phyloP scores from a whole-genome alignment of 2,888 invertebrate species.

The Tridacna crocea region DNA sequence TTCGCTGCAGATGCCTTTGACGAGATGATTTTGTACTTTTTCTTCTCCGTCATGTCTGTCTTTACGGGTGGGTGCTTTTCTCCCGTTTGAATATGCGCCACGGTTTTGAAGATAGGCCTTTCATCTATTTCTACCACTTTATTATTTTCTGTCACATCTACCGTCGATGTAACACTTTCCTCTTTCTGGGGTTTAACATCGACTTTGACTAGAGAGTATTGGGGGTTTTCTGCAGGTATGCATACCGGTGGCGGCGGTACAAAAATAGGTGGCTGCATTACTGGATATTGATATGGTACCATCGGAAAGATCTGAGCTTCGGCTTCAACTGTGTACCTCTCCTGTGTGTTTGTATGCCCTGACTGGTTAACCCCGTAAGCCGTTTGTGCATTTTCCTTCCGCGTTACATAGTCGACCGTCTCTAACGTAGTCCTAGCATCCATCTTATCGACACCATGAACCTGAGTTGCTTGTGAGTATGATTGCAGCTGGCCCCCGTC shows the following conservation, averaged over 20 bases:
- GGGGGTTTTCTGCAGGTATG: slow-evolving; percentile 45
- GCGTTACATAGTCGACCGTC: slow-evolving; percentile 5
- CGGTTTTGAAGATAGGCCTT: slow-evolving; percentile 67
- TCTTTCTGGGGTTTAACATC: slow-evolving; percentile 52
- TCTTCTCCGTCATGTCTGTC: slow-evolving; percentile 46
- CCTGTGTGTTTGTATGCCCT: slow-evolving; percentile 34
- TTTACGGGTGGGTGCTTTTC: slow-evolving; percentile 53
- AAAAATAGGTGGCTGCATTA: slow-evolving; percentile 30
- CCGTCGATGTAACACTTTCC: slow-evolving; percentile 26
- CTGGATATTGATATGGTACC: slow-evolving; percentile 28
- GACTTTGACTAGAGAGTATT: slow-evolving; percentile 64
- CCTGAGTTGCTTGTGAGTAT: slow-evolving; percentile 48
- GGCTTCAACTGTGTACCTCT: slow-evolving; percentile 56
- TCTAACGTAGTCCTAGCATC: slow-evolving; percentile 38
- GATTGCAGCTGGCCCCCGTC: slow-evolving; percentile 56
- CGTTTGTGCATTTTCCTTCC: background rate
- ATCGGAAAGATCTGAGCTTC: slow-evolving; percentile 47
- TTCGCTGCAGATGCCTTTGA: slow-evolving; percentile 58
- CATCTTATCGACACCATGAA: slow-evolving; percentile 41
- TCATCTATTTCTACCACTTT: slow-evolving; percentile 44
- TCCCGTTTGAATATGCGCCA: slow-evolving; percentile 64
- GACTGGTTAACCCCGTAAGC: slow-evolving; percentile 17
- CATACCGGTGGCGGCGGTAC: slow-evolving; percentile 34
- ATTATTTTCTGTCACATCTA: slow-evolving; percentile 29
- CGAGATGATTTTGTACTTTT: slow-evolving; percentile 61